Percentiles rank a stretch among this genome's conserved stretches.
phyloP scores from a whole-genome alignment of 2,888 invertebrate species.

The Ennomos erosarius region DNA sequence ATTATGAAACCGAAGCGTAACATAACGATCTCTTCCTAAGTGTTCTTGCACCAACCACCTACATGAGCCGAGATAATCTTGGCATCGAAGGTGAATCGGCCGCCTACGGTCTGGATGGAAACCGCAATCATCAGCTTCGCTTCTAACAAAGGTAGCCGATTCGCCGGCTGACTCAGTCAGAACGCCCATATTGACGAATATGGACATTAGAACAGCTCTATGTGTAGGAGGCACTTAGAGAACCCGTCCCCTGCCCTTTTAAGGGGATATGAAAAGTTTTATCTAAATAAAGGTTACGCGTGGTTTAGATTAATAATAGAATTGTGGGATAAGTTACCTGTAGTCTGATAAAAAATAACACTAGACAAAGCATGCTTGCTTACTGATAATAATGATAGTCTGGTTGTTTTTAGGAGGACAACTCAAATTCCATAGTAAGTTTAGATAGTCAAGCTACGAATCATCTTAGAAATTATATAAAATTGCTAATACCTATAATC shows the following conservation, averaged over 20 bases:
- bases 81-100: conserved; percentile 80
- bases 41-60: conserved; percentile 63
- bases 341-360: too few species aligned
- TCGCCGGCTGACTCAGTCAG: conserved; percentile 72
- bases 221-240: conserved; percentile 75
- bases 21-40: conserved; percentile 60
- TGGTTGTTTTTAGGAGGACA: too few species aligned
- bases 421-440: too few species aligned
- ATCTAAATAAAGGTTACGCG: conserved; percentile 41
- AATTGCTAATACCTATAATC: too few species aligned
- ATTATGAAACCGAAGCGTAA: conserved; percentile 63
- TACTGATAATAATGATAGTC: not conserved
- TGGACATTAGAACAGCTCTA: conserved; percentile 74
- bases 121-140: conserved; percentile 70
- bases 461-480: too few species aligned
- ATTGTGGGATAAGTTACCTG: not conserved
- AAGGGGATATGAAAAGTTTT: conserved; percentile 61
- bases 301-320: conserved; percentile 10
- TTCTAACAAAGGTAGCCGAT: conserved; percentile 79
- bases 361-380: not conserved
- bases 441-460: too few species aligned
- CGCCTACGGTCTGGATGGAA: conserved; percentile 71
- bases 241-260: conserved; percentile 68
- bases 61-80: conserved; percentile 68
- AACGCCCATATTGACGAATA: conserved; percentile 78